Conservation (phyloP, 2,888 invertebrate genomes). For the Andrena flavipes region DNA sequence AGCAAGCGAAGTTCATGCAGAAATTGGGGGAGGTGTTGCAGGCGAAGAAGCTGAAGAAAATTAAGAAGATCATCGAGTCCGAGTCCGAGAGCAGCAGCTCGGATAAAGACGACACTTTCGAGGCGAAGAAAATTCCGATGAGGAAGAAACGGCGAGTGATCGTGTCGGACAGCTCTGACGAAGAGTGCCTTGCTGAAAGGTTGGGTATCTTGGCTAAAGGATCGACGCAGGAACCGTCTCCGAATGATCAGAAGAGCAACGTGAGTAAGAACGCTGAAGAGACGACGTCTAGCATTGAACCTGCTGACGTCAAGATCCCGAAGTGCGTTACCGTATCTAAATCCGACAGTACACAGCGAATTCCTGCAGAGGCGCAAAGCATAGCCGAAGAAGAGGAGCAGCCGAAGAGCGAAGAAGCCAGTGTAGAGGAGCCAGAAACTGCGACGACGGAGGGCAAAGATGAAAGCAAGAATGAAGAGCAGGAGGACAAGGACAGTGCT, state of each 20-base stretch:
- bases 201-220: constrained; percentile 42
- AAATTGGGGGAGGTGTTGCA: constrained; percentile 81
- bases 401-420: background rate
- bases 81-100: constrained; percentile 84
- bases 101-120: constrained; percentile 76
- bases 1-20: constrained; percentile 86
- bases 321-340: background rate
- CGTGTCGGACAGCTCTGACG: constrained; percentile 79
- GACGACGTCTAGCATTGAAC: background rate
- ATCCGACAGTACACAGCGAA: background rate
- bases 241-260: background rate
- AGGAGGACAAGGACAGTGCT: constrained; percentile 57
- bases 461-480: constrained; percentile 23
- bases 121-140: constrained; percentile 59
- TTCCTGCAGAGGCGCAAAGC: background rate
- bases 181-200: constrained; percentile 76
- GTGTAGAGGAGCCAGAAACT: background rate
- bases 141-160: constrained; percentile 76
- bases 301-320: too few species aligned
- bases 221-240: background rate
- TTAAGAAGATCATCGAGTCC: constrained; percentile 87
- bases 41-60: constrained; percentile 85
- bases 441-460: background rate
- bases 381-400: background rate
- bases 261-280: background rate